Percentiles rank a stretch among this genome's conserved stretches.
Evolutionary conservation across 92 coral and sea anemone genomes (phyloP).

Genomic region (Parazoanthus swiftii): DNA sequence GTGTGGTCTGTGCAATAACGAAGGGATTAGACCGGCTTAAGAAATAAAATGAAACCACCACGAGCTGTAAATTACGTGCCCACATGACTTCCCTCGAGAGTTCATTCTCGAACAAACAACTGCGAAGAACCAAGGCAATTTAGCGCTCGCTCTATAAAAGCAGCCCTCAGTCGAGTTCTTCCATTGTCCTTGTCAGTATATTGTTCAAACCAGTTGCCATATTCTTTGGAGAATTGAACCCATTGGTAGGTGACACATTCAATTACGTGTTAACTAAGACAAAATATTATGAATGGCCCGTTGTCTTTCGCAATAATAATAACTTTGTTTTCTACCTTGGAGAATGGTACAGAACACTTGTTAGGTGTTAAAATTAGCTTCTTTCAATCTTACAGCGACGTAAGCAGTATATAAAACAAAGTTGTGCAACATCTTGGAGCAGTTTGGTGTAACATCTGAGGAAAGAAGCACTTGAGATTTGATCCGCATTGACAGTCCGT

Average conservation of each 20-base stretch:
- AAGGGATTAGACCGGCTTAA: background rate
- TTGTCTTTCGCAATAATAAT: background rate
- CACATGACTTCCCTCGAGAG: background rate
- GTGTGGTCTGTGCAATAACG: background rate
- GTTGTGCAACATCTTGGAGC: background rate
- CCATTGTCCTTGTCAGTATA: background rate
- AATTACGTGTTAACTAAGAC: background rate
- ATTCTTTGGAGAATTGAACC: background rate
- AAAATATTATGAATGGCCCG: background rate
- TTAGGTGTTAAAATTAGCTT: background rate
- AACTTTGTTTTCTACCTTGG: background rate
- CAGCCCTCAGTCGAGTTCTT: background rate
- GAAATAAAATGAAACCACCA: background rate
- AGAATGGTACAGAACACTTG: background rate
- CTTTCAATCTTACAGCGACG: background rate
- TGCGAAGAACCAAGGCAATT: background rate
- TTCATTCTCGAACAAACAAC: background rate
- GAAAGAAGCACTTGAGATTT: background rate
- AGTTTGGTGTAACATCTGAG: background rate
- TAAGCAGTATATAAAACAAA: background rate
- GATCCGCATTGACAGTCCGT: conserved; percentile 14
- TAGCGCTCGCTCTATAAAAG: background rate
- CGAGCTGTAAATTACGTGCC: background rate
- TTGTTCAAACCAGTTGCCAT: background rate
- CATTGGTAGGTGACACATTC: background rate